A percentile compares a stretch with the other conserved stretches of the same genome.
Evolutionary conservation across 2,113 vertebrate genomes (phyloP).

Genomic region (Larimichthys crocea): DNA sequence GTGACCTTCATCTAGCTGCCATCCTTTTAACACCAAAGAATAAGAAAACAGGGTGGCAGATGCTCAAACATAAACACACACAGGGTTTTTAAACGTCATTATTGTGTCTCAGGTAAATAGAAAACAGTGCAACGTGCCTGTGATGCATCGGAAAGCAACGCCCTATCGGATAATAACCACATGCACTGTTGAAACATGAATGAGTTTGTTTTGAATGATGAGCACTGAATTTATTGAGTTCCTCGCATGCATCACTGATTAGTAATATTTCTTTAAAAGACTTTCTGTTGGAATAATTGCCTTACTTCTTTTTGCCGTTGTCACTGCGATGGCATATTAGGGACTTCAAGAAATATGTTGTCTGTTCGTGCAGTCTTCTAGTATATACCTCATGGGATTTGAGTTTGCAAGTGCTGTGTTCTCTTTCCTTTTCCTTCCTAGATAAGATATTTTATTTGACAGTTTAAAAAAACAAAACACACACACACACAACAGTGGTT

Average conservation of each 20-base stretch:
- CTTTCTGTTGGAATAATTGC: conserved; percentile 59
- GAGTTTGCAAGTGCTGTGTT: conserved; percentile 75
- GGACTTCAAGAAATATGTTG: conserved; percentile 59
- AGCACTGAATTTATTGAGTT: conserved; percentile 49
- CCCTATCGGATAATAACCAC: conserved; percentile 15
- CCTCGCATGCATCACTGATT: conserved; percentile 45
- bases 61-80: neutral
- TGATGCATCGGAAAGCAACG: conserved; percentile 26
- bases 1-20: neutral
- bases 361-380: conserved; percentile 74
- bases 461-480: conserved; percentile 38
- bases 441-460: conserved; percentile 62
- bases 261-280: conserved; percentile 36
- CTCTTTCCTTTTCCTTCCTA: conserved; percentile 40
- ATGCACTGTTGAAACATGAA: conserved; percentile 45
- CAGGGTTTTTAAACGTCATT: neutral
- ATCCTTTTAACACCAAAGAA: neutral
- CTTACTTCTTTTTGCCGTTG: conserved; percentile 55
- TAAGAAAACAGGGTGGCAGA: neutral
- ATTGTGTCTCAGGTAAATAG: neutral
- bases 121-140: conserved; percentile 17
- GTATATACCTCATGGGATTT: conserved; percentile 83
- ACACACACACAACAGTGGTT: conserved; percentile 42
- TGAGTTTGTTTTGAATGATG: conserved; percentile 41
- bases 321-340: conserved; percentile 45